Base-by-base conservation (phyloP, 92 coral and sea anemone species). In the Diadumene lineata region DNA sequence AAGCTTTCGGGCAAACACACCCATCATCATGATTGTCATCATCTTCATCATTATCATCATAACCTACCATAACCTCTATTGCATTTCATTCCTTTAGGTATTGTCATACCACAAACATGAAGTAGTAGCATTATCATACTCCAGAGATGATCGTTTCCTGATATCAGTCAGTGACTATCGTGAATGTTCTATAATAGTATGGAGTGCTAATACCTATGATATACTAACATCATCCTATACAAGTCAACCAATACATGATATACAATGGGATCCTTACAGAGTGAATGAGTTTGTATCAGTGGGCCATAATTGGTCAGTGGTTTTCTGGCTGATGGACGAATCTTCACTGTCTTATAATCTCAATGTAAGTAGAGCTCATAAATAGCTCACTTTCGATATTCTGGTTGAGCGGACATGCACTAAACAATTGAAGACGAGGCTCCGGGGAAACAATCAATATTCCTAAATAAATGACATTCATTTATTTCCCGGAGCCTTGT, bases 271-370 rank as follows among this genome's bases (percentile, higher is more conserved):
- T 73, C 99, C 99, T 50, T 96, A 79, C 83, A 96, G 97, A 11
- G 92, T 89, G 66, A 96, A 84, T 72, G 99, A 96, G 82, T 96
- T 96, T 81, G 89, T 84, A 7, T 82, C 97, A 0, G 96, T 96
- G 23, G 99, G 99, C 0, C 87, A 96, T 56, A 86, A 86, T 82
- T 96, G 99, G 17, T 80, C 86, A 23, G 93, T 89, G 50, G 68
- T 89, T 82, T 96, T 96, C 75, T 96, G 99, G 99, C 60, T 96
- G 65, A 81, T 96, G 46, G 99, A 96, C 74, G 99, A 96, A 65
- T 88, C 99, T n/a, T 82, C 82, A 18, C 96, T 85, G 23, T 76
- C 88, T 50, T 63, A 83, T 15, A 85, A 76, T 28, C 87, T 96
- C 1, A 96, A 88, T 76, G 99, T 96, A 75, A 84, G 97, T 69